A percentile compares a stretch with the other conserved stretches of the same genome.
Evolutionary conservation across 2,888 invertebrate species (phyloP).

Genomic region (Epirrhoe alternata): DNA sequence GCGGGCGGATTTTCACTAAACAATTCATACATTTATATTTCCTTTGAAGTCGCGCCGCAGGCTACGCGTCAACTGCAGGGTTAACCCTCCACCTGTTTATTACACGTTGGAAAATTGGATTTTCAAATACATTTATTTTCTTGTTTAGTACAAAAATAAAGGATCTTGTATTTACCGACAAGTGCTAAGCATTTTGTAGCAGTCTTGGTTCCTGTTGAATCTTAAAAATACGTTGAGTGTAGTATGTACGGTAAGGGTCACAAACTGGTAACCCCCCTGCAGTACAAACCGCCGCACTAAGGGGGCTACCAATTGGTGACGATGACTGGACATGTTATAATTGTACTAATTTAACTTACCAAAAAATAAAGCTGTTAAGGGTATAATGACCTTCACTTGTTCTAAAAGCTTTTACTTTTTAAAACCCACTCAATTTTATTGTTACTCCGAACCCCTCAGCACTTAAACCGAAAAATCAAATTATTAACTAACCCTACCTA

Average conservation of each 20-base stretch:
- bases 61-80: constrained; percentile 78
- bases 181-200: background rate
- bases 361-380: too few species aligned
- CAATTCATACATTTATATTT: constrained; percentile 82
- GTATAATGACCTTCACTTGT: too few species aligned
- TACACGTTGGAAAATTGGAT: constrained; percentile 69
- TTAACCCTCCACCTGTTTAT: constrained; percentile 72
- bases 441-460: constrained; percentile 25
- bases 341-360: too few species aligned
- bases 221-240: too few species aligned
- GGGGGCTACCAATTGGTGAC: too few species aligned
- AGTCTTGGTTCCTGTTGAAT: too few species aligned
- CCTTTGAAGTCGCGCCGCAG: constrained; percentile 80
- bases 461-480: constrained; percentile 30
- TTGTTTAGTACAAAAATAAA: constrained; percentile 9
- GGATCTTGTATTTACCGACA: constrained; percentile 5
- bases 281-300: too few species aligned
- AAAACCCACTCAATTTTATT: background rate
- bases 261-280: too few species aligned
- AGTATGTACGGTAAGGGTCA: too few species aligned
- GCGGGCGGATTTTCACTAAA: constrained; percentile 75
- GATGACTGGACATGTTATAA: too few species aligned
- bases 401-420: background rate
- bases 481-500: constrained; percentile 37
- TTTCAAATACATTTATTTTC: constrained; percentile 23